Base-by-base conservation (phyloP, 2,113 vertebrate species). In the Hydrolagus affinis region DNA sequence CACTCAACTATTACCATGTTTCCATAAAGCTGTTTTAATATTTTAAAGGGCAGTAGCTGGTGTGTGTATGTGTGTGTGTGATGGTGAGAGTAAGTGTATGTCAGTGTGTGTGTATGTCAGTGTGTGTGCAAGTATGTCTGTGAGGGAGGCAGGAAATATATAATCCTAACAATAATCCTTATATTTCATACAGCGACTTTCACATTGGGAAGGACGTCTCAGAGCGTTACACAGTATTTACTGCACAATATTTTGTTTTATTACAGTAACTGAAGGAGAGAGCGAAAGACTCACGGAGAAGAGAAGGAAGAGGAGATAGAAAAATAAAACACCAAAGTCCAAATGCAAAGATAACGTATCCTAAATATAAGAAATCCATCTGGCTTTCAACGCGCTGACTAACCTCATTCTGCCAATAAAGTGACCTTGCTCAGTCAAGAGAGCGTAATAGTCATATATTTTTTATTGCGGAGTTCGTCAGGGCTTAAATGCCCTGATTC, bases 331-430 rank as follows among this genome's bases (percentile, higher is more conserved):
- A 25, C n/a, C 21, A 62, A 60, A 8, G 1, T 7, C 4, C 11
- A 62, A 23, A 80, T 15, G 15, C 76, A 64, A 60, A 62, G 23
- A 25, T 56, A 80, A 25, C 9, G 0, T 23, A 62, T 23, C 59
- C 23, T 25, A 62, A 59, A 7, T 64, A 17, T 28, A 64, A 62
- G 9, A 14, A 64, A 3, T 60, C 59, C 64, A 25, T 23, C 77
- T 57, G 28, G 57, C 14, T 80, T 80, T 25, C 23, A 64, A 23
- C 64, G 11, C 64, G 77, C 9, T 25, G 59, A 25, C 23, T 64
- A 64, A 80, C 77, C 59, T 15, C 77, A 66, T 80, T 80, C 77
- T 80, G 62, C 64, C 77, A 80, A 11, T 25, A 60, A 64, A 64
- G 59, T 64, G 76, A 80, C 23, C 60, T 21, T 64, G 60, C 77